These are phyloP conservation scores for Drosophila buzzatii DNA, from an alignment of 2,888 invertebrate species.

Conservation along the genomic window DNA sequence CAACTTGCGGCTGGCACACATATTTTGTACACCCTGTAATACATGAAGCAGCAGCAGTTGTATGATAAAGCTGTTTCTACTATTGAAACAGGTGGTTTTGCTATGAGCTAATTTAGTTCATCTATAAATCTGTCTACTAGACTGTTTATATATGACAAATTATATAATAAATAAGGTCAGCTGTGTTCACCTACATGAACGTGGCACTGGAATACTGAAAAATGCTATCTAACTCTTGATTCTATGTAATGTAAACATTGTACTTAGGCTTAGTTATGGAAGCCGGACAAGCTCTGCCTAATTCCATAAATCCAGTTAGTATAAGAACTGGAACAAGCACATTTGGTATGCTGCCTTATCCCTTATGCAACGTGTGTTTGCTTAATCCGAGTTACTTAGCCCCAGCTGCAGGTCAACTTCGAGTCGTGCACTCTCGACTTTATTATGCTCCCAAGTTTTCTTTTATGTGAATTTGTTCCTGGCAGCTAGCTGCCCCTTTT, in stretches of 20 bases:
- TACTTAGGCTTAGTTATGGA: not conserved
- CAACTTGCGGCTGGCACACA: conserved; percentile 60
- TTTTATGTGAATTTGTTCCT: conserved; percentile 28
- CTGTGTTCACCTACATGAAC: not conserved
- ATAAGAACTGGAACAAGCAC: not conserved
- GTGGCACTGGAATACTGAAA: not conserved
- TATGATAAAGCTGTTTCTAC: not conserved
- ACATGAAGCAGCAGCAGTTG: not conserved
- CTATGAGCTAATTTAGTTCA: not conserved
- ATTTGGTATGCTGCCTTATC: not conserved
- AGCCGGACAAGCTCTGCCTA: not conserved
- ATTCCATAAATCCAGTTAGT: not conserved
- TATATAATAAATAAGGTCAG: not conserved
- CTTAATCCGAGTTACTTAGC: not conserved
- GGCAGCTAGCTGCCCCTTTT: conserved; percentile 22
- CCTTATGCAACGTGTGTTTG: not conserved
- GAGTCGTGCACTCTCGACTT: conserved; percentile 23
- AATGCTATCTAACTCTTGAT: not conserved
- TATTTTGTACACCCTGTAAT: conserved; percentile 25
- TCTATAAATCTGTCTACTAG: not conserved
- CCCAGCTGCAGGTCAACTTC: conserved; percentile 21
- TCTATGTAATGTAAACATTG: not conserved
- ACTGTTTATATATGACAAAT: not conserved
- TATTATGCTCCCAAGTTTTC: conserved; percentile 19
- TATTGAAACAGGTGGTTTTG: not conserved